Conservation (phyloP, 1,140 invertebrate genomes). For the Formica exsecta region DNA sequence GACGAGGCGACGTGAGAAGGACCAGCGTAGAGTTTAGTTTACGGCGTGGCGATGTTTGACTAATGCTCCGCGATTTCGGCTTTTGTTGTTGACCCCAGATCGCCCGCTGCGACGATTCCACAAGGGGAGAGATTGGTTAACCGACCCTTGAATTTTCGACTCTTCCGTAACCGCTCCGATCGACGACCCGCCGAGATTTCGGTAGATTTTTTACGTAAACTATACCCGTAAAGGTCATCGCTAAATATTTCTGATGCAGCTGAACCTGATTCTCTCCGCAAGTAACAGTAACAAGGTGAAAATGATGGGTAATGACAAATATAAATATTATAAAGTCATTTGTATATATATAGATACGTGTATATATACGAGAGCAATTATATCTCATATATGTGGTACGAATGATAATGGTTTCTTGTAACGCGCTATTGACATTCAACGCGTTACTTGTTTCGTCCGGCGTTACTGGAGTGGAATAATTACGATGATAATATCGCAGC, state of each 20-base stretch:
- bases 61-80: conserved; percentile 78
- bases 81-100: conserved; percentile 67
- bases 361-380: no score
- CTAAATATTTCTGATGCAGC: background rate
- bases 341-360: background rate
- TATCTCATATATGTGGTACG: background rate
- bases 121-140: conserved; percentile 66
- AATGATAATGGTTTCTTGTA: conserved; percentile 6
- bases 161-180: conserved; percentile 57
- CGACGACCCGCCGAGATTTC: conserved; percentile 64
- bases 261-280: background rate
- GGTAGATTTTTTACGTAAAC: conserved; percentile 17
- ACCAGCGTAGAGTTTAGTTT: conserved; percentile 69
- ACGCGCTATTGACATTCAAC: conserved; percentile 37
- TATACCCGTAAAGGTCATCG: background rate
- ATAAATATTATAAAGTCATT: background rate
- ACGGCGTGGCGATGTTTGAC: conserved; percentile 80
- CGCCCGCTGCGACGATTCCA: conserved; percentile 69
- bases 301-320: no score
- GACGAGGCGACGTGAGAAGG: conserved; percentile 15
- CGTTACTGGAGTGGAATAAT: conserved; percentile 48
- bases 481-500: conserved; percentile 47
- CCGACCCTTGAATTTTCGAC: conserved; percentile 66
- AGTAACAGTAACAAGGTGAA: background rate
- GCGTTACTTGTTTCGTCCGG: background rate